Evolutionary conservation across 2,113 vertebrate species (phyloP), one percentile per base, ranked within the genome.

Genomic region (Corvus moneduloides): DNA sequence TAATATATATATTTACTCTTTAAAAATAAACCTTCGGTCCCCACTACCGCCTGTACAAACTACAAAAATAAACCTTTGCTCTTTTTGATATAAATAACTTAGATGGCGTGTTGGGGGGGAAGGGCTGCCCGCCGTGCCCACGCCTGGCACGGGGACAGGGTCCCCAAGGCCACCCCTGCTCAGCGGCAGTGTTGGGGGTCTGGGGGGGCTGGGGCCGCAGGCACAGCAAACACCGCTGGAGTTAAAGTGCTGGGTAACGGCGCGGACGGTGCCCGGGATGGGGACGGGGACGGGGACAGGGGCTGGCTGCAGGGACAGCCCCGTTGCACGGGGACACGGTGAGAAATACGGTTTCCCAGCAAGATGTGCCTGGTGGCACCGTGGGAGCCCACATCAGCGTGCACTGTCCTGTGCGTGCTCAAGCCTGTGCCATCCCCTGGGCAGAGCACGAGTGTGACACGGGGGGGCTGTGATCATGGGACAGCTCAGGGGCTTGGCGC

Each of bases 61-160:
- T 96, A 96, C 96, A 96, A 96, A 96, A 96, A 96, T 96, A 96
- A 96, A 96, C 96, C 96, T 96, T 96, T 96, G 93, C 94, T 96
- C 96, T 96, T 93, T 96, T 96, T 96, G 93, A 96, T 96, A 96
- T 96, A 96, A 96, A 96, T 96, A 96, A 96, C 89, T 96, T 96
- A 96, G 85, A 72, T 92, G 96, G 85, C 94, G 90, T 95, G 84
- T 56, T 54, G 32, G 72, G 72, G n/a, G 11, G 27, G 20, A 11
- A 24, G 37, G 55, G 41, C 73, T 92, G 94, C 82, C 93, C 96
- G 0, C 91, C 67, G 13, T 95, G 94, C 96, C 91, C 96, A 94
- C 93, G 93, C 96, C 96, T 90, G 86, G 96, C 96, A 96, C 71
- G 4, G 82, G 93, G 91, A 83, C 83, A 4, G 88, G 79, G 86